Conservation (phyloP, 1,140 invertebrate species). For the Anoplolepis gracilipes region DNA sequence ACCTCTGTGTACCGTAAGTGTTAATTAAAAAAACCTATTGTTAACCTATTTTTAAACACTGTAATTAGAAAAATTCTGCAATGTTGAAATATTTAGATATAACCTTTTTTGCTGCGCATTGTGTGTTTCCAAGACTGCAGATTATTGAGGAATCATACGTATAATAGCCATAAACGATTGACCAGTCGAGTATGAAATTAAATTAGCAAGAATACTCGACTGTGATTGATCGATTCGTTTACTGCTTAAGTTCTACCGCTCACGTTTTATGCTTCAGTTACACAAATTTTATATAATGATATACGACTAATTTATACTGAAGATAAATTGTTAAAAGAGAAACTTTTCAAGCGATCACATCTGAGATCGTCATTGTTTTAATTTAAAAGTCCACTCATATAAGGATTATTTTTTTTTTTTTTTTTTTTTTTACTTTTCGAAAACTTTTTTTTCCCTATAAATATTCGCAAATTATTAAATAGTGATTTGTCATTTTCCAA, state of each 20-base stretch:
- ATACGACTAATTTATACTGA: not conserved
- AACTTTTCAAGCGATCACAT: too few species aligned
- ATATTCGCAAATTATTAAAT: not conserved
- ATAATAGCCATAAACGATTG: slow-evolving; percentile 3
- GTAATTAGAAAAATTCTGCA: too few species aligned
- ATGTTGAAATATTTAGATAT: too few species aligned
- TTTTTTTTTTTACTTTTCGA: not conserved
- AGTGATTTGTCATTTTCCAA: not conserved
- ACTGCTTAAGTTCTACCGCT: not conserved
- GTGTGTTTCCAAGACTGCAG: not conserved
- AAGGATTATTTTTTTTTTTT: too few species aligned
- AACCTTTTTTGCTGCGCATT: not conserved
- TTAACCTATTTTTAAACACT: too few species aligned
- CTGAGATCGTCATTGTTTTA: too few species aligned
- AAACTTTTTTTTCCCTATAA: not conserved
- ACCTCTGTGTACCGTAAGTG: too few species aligned
- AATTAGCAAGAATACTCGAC: not conserved
- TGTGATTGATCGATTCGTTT: slow-evolving; percentile 25
- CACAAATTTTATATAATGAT: not conserved
- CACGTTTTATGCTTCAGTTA: not conserved
- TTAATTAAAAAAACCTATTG: too few species aligned
- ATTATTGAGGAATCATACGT: not conserved
- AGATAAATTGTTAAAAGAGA: not conserved
- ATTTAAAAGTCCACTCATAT: too few species aligned
- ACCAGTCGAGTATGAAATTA: not conserved